These are phyloP conservation scores for Dinomys branickii DNA, from an alignment of 2,113 vertebrate genomes.

Conservation along the genomic window DNA sequence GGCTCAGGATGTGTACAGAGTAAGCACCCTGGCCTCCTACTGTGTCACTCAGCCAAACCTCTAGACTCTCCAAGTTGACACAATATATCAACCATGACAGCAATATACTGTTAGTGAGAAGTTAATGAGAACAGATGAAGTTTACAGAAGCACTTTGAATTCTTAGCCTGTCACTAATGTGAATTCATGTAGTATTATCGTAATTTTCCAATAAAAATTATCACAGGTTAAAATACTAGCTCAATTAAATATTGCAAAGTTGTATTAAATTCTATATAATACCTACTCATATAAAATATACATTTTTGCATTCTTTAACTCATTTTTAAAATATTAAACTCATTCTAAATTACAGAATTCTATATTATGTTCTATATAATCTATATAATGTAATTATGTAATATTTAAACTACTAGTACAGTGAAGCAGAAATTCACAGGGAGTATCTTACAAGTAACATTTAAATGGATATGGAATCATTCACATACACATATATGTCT, in stretches of 20 bases:
- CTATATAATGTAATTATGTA: not conserved
- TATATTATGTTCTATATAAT: no score
- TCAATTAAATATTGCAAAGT: conserved; percentile 1
- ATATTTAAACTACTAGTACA: not conserved
- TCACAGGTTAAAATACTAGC: not conserved
- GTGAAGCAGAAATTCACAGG: not conserved
- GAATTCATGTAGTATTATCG: not conserved
- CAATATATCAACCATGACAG: no score
- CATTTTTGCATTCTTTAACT: not conserved
- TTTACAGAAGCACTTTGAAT: not conserved
- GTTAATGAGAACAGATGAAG: not conserved
- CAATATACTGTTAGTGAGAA: not conserved
- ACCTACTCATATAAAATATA: not conserved
- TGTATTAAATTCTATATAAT: not conserved
- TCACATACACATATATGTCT: not conserved
- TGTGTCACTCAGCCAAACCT: no score
- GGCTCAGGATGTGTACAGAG: no score
- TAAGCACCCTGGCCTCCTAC: no score
- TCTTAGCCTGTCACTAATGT: not conserved
- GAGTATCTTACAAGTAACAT: not conserved
- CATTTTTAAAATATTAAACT: not conserved
- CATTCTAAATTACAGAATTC: not conserved
- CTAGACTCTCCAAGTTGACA: no score
- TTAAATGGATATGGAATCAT: not conserved
- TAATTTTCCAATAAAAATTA: not conserved